A percentile compares a stretch with the other conserved stretches of the same genome.
These are phyloP conservation scores for Takifugu bimaculatus DNA, from an alignment of 2,113 vertebrate species.

Conservation along the genomic window DNA sequence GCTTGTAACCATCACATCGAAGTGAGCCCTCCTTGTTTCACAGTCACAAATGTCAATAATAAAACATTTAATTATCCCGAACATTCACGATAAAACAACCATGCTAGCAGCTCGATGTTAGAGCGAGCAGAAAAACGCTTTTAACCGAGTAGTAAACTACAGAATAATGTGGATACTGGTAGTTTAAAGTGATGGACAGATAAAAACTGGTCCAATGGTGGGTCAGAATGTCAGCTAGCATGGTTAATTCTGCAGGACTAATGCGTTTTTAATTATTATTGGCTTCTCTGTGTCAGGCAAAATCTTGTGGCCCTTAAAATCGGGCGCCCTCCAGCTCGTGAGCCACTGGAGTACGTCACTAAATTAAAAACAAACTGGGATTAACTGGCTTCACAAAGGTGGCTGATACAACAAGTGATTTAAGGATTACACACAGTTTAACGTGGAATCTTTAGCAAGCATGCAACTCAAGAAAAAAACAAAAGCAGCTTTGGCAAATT, in stretches of 20 bases:
- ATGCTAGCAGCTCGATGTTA: no score
- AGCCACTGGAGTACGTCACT: constrained; percentile 22
- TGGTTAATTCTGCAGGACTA: background rate
- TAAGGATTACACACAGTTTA: constrained; percentile 31
- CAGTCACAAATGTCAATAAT: background rate
- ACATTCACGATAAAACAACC: no score
- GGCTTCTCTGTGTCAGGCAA: background rate
- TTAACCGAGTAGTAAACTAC: no score
- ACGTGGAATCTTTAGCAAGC: constrained; percentile 13
- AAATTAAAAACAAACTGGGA: constrained; percentile 12
- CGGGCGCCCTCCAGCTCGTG: background rate
- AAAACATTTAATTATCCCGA: no score
- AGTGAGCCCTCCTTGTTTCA: background rate
- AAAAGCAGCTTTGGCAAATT: constrained; percentile 7
- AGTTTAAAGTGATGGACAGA: no score
- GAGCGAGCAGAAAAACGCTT: no score
- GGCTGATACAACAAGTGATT: constrained; percentile 41
- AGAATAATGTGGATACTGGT: no score
- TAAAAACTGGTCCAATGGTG: no score
- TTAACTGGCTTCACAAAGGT: constrained; percentile 20
- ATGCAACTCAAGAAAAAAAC: constrained; percentile 41
- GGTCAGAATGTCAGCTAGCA: background rate
- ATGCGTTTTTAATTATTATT: background rate
- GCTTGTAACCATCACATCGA: constrained; percentile 5
- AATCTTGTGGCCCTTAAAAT: background rate